phyloP scores from a whole-genome alignment of 1,140 invertebrate species.

The Ctenoplectra terminalis region DNA sequence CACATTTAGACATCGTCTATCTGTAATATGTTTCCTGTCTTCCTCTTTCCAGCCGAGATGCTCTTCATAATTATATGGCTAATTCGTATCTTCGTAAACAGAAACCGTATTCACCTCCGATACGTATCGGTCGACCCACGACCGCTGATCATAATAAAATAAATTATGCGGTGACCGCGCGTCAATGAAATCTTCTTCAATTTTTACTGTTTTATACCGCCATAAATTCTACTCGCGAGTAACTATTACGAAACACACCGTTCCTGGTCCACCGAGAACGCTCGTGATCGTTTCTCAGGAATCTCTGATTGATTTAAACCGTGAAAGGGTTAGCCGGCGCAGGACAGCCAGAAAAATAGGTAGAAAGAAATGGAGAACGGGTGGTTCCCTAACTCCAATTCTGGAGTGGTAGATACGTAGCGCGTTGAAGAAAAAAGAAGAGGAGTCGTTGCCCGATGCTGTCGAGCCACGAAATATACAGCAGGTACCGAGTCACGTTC shows the following conservation, averaged over 20 bases:
- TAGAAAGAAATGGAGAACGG: slow-evolving; percentile 34
- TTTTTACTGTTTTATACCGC: slow-evolving; percentile 65
- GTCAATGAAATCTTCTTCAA: slow-evolving; percentile 62
- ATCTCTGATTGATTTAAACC: slow-evolving; percentile 67
- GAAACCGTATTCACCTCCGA: neutral
- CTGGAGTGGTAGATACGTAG: slow-evolving; percentile 6
- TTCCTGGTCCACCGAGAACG: slow-evolving; percentile 20
- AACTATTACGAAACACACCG: slow-evolving; percentile 45
- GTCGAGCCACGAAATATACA: slow-evolving; percentile 54
- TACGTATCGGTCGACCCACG: neutral
- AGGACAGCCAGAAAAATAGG: slow-evolving; percentile 28
- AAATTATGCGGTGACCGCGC: slow-evolving; percentile 31
- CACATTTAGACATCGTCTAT: slow-evolving; percentile 63
- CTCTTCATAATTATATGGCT: slow-evolving; percentile 20
- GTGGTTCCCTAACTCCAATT: neutral
- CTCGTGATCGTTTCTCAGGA: slow-evolving; percentile 64
- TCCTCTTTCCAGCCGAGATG: neutral
- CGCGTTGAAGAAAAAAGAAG: slow-evolving; percentile 4
- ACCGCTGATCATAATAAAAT: slow-evolving; percentile 56
- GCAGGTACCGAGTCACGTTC: slow-evolving; percentile 53
- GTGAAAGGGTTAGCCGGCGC: slow-evolving; percentile 47
- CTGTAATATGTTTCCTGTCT: slow-evolving; percentile 4
- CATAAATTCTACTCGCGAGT: slow-evolving; percentile 53
- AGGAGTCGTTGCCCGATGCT: slow-evolving; percentile 15
- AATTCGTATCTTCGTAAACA: slow-evolving; percentile 31